Conservation (phyloP, 2,113 vertebrate genomes). For the Nothoprocta perdicaria region DNA sequence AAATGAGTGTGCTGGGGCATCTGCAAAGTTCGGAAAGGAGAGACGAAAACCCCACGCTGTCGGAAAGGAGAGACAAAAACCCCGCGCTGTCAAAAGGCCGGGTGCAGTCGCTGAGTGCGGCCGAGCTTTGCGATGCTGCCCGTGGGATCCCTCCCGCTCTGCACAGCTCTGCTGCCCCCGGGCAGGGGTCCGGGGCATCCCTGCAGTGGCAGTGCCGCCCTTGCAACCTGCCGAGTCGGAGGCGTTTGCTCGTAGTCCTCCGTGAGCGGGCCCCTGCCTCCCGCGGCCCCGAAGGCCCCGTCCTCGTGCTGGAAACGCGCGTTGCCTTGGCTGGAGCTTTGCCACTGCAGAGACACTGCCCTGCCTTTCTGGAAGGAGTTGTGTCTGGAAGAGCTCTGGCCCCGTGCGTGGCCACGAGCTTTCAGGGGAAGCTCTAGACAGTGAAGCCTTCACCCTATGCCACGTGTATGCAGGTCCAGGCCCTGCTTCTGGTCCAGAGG, state of each 20-base stretch:
- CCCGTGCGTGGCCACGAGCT: accelerated
- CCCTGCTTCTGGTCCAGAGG: neutral
- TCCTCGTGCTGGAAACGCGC: neutral
- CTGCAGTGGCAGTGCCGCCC: neutral
- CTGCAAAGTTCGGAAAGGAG: constrained; percentile 57
- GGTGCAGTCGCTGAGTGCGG: neutral
- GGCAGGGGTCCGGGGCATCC: neutral
- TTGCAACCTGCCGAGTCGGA: neutral
- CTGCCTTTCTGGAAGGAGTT: accelerated
- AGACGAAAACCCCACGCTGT: constrained; percentile 25
- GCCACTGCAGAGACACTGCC: neutral
- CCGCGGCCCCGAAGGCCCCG: neutral
- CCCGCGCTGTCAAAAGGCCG: neutral
- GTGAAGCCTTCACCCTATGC: neutral
- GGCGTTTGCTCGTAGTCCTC: neutral
- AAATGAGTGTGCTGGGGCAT: constrained; percentile 49
- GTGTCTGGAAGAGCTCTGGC: neutral
- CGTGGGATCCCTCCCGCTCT: neutral
- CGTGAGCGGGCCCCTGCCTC: neutral
- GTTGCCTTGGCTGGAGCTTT: neutral
- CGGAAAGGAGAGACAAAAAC: constrained; percentile 41
- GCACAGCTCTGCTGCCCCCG: neutral
- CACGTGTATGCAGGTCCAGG: accelerated
- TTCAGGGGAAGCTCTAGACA: neutral
- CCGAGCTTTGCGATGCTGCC: neutral